Percentiles rank a stretch among this genome's conserved stretches.
Evolutionary conservation across 2,888 invertebrate genomes (phyloP).

Genomic region (Drosophila colorata): DNA sequence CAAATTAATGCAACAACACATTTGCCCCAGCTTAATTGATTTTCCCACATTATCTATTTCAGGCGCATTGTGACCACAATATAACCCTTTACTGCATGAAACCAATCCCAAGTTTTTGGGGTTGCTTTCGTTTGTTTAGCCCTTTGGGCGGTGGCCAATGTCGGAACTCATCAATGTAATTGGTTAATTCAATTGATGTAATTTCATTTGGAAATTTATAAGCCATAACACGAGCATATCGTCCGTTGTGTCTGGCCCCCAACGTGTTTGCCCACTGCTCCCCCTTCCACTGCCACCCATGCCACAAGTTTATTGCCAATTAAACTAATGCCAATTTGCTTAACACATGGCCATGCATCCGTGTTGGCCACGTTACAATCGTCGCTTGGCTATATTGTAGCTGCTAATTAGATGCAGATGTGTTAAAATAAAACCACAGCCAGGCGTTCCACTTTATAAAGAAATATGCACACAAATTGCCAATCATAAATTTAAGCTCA

Average conservation of each 20-base stretch:
- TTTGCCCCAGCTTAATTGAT: not conserved
- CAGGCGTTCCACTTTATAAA: no score
- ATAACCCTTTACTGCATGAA: not conserved
- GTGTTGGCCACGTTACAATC: conserved; percentile 10
- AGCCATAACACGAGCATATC: conserved; percentile 43
- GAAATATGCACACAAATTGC: no score
- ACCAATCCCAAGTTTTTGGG: not conserved
- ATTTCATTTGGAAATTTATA: conserved; percentile 61
- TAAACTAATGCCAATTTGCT: conserved; percentile 73
- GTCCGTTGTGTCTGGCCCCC: not conserved
- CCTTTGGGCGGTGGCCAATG: conserved; percentile 3
- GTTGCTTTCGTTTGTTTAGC: not conserved
- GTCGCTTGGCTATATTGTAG: conserved; percentile 4
- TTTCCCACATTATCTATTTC: not conserved
- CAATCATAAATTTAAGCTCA: no score
- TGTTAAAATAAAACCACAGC: not conserved
- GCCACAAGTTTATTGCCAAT: conserved; percentile 53
- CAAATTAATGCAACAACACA: not conserved
- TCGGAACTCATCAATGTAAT: conserved; percentile 53
- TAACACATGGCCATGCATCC: conserved; percentile 21
- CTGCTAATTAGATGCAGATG: conserved; percentile 45
- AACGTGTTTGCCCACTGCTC: not conserved
- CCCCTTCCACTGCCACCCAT: not conserved
- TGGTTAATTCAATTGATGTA: conserved; percentile 72
- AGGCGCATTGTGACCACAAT: not conserved